Evolutionary conservation across 30 jellyfish, hydroid and myxozoan species (phyloP), one percentile per base, ranked within the genome.

Genomic region (Aurelia sp.): DNA sequence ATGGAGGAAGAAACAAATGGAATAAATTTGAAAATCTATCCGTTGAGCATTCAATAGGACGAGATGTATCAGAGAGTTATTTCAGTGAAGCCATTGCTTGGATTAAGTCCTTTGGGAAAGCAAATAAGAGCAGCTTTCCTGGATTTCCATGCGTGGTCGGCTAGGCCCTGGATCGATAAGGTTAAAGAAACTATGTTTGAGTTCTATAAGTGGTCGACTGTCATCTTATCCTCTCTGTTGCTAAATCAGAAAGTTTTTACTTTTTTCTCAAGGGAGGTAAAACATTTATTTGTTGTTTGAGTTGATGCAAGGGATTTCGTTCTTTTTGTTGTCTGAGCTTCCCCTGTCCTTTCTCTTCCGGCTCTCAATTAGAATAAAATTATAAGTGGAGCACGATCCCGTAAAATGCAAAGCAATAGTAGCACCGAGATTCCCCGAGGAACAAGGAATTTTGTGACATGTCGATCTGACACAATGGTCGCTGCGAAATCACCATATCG

Each of bases 61-160:
- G 10, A 64, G 69, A 61, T 27, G 71, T 62, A 77, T 13, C 89
- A 79, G 53, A 7, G 71, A 38, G 64, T 63, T 63, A 79, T 79
- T 79, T 63, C 78, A 31, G 20, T 69, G 61, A 64, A 61, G 47
- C 30, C 51, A 61, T n/a, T 63, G 80, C 55, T 63, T 79, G 89
- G 80, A 63, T 79, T 63, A 64, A 38, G 67, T 79, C 89, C 67
- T 79, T 78, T 79, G 71, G 58, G 27, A 53, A 30, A 40, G 57
- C 80, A 79, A 63, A 62, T 31, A 79, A 13, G 13, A 69, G 19
- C 5, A 63, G 89, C 62, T 73, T 79, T 38, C 71, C 72, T 15
- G 72, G 89, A 31, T 40, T 79, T 64, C 74, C 3, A 51, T 79
- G 80, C 89, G 80, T 79, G 57, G 80, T 38, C 62, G 62, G 60